Evolutionary conservation across 2,797 vertebrate genomes (phyloP).

Genomic region (Spinus pinus): DNA sequence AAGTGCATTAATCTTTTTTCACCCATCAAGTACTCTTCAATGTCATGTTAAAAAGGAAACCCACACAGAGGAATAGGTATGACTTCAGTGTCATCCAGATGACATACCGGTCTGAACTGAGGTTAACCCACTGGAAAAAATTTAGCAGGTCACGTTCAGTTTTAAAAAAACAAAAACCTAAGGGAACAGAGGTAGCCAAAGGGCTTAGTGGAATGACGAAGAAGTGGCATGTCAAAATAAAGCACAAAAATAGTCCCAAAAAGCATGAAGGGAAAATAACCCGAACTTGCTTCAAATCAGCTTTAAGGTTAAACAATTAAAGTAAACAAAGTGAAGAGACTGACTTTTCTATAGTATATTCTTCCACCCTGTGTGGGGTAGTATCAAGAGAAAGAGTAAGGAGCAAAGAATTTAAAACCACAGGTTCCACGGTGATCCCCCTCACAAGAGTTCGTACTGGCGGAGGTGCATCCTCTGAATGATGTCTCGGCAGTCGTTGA

Average conservation of each 20-base stretch:
- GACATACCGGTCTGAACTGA: slow-evolving; percentile 66
- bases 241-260: slow-evolving; percentile 63
- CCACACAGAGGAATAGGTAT: slow-evolving; percentile 69
- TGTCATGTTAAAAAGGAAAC: slow-evolving; percentile 66
- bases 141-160: slow-evolving; percentile 68
- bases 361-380: slow-evolving; percentile 78
- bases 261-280: slow-evolving; percentile 44
- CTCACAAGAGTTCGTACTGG: slow-evolving; percentile 96
- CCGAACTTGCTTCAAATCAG: slow-evolving; percentile 57
- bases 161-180: slow-evolving; percentile 53
- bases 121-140: slow-evolving; percentile 40
- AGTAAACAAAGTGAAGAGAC: slow-evolving; percentile 69
- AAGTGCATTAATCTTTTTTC: slow-evolving; percentile 83
- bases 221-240: slow-evolving; percentile 68
- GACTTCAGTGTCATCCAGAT: slow-evolving; percentile 70
- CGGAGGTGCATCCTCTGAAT: slow-evolving; percentile 97
- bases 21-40: slow-evolving; percentile 76
- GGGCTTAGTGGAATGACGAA: slow-evolving; percentile 81
- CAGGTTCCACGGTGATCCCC: slow-evolving; percentile 74
- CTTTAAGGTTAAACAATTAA: slow-evolving; percentile 70
- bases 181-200: slow-evolving; percentile 88
- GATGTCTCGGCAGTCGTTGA: slow-evolving; percentile 97
- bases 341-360: slow-evolving; percentile 86
- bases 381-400: slow-evolving; percentile 52
- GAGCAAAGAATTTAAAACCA: slow-evolving; percentile 80